phyloP scores from a whole-genome alignment of 1,140 invertebrate species.

The Solen grandis region DNA sequence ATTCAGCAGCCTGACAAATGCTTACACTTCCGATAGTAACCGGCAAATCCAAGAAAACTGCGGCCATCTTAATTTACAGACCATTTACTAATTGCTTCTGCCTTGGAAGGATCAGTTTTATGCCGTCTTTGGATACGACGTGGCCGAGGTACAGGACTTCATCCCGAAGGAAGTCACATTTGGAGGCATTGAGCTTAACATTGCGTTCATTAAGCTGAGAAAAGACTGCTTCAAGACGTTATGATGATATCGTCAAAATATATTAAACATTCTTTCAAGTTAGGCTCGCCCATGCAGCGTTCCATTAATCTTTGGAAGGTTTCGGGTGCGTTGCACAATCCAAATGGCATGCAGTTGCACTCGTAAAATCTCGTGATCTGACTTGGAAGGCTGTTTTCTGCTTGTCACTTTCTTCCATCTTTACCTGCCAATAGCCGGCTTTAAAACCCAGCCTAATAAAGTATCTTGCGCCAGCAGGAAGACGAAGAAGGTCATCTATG shows the following conservation, averaged over 20 bases:
- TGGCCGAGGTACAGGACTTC: no score
- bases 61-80: neutral
- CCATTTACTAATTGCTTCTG: conserved; percentile 70
- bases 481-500: no score
- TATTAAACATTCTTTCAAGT: no score
- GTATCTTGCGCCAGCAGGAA: no score
- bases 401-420: conserved; percentile 65
- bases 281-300: conserved; percentile 28
- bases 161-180: no score
- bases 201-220: no score
- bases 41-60: conserved; percentile 3
- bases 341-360: conserved; percentile 57
- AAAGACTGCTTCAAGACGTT: conserved; percentile 36
- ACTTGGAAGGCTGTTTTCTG: conserved; percentile 56
- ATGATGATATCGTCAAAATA: conserved; percentile 63
- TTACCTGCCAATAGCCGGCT: no score
- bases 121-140: no score
- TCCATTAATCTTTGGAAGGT: conserved; percentile 69
- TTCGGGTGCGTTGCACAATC: conserved; percentile 55
- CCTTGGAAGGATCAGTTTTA: conserved; percentile 79
- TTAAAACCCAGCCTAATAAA: conserved; percentile 70
- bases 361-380: conserved; percentile 34
- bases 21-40: conserved; percentile 4
- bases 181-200: no score
- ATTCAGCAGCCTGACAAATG: neutral